Evolutionary conservation across 2,888 invertebrate genomes (phyloP).

Genomic region (Limenitis camilla): DNA sequence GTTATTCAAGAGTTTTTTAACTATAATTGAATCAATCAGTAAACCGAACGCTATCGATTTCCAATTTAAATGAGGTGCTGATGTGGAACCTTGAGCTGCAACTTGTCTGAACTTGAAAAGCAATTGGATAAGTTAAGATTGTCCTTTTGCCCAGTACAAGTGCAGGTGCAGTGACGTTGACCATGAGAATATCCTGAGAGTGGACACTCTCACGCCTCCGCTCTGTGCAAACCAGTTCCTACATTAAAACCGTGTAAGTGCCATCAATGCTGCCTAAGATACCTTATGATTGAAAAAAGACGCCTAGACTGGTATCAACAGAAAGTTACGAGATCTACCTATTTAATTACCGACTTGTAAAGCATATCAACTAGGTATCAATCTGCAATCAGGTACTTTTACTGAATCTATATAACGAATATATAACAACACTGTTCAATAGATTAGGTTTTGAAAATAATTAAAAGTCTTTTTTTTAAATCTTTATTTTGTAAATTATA

Average conservation of each 20-base stretch:
- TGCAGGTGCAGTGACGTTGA: conserved; percentile 63
- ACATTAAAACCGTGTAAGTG: conserved; percentile 51
- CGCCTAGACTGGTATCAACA: conserved; percentile 18
- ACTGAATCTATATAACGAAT: neutral
- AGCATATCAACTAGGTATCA: conserved; percentile 2
- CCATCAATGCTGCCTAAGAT: conserved; percentile 49
- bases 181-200: conserved; percentile 63
- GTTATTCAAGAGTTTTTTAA: neutral
- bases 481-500: too few species aligned
- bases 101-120: conserved; percentile 60
- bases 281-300: conserved; percentile 27
- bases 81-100: conserved; percentile 26
- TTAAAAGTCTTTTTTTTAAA: too few species aligned
- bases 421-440: neutral
- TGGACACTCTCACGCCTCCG: conserved; percentile 70
- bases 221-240: conserved; percentile 59
- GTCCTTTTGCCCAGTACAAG: conserved; percentile 48
- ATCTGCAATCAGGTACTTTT: conserved; percentile 3
- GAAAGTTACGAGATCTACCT: conserved; percentile 17
- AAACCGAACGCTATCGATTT: conserved; percentile 8
- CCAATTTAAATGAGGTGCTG: conserved; percentile 17
- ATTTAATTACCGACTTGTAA: conserved; percentile 15
- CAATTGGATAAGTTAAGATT: conserved; percentile 57
- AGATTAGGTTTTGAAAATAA: too few species aligned
- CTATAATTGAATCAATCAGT: neutral